A percentile compares a stretch with the other conserved stretches of the same genome.
These are phyloP conservation scores for Acanthis flammea DNA, from an alignment of 2,797 vertebrate species.

Conservation along the genomic window DNA sequence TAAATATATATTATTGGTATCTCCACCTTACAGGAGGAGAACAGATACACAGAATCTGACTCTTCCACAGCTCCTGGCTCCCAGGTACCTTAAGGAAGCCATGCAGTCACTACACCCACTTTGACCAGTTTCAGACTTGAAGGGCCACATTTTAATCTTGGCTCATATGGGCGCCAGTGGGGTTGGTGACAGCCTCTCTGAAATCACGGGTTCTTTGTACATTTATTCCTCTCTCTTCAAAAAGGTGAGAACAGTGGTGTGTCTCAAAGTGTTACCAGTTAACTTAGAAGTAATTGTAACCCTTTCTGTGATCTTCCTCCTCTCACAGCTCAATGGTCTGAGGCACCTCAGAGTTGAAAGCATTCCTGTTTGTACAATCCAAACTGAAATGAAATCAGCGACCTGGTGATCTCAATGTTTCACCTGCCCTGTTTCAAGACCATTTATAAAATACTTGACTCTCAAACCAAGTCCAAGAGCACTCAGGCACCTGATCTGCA, in stretches of 20 bases:
- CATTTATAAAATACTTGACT: neutral
- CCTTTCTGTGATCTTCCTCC: neutral
- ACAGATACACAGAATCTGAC: neutral
- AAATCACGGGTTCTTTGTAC: neutral
- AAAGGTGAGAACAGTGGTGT: neutral
- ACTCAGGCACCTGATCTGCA: neutral
- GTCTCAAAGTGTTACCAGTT: neutral
- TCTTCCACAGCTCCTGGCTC: neutral
- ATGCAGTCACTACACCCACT: accelerated
- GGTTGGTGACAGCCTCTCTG: neutral
- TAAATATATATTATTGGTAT: neutral
- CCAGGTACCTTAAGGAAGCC: neutral
- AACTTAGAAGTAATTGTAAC: neutral
- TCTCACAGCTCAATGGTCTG: neutral
- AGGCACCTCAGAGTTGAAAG: neutral
- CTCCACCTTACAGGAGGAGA: neutral
- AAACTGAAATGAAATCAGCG: neutral
- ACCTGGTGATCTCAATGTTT: neutral
- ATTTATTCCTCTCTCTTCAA: neutral
- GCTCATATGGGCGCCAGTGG: neutral
- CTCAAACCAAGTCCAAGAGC: neutral
- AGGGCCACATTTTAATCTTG: neutral
- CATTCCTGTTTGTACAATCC: neutral
- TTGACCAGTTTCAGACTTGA: neutral
- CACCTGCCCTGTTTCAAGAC: neutral